phyloP scores from a whole-genome alignment of 1,140 invertebrate genomes.

The Euwallacea fornicatus region DNA sequence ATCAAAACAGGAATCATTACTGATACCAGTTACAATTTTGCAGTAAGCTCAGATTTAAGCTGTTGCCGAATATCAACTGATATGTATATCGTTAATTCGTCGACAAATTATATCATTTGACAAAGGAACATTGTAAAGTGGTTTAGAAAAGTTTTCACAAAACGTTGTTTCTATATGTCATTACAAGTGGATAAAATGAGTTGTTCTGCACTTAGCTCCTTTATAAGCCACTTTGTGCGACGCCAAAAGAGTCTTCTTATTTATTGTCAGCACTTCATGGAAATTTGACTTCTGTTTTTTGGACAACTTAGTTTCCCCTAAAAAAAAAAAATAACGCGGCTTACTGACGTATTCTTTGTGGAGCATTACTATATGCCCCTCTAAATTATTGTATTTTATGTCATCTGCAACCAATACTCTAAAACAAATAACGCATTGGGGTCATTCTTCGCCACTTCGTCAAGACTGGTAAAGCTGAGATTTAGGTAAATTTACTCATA shows the following conservation, averaged over 20 bases:
- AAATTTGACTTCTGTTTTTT: background rate
- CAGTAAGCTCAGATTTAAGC: background rate
- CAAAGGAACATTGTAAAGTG: slow-evolving; percentile 10
- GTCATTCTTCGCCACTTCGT: slow-evolving; percentile 26
- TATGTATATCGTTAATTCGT: slow-evolving; percentile 29
- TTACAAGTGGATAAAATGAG: slow-evolving; percentile 8
- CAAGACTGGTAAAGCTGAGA: slow-evolving; percentile 18
- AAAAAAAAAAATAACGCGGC: slow-evolving; percentile 7
- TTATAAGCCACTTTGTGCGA: slow-evolving; percentile 2
- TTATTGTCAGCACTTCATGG: slow-evolving; percentile 5
- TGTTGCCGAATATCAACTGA: slow-evolving; percentile 22
- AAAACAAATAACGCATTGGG: slow-evolving; percentile 27
- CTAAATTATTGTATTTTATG: slow-evolving; percentile 24
- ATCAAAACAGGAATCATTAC: slow-evolving; percentile 25
- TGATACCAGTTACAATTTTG: background rate
- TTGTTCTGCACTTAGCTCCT: background rate
- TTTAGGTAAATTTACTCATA: slow-evolving; percentile 13
- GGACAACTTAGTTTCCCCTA: too few species aligned
- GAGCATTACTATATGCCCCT: slow-evolving; percentile 23
- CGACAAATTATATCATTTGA: background rate
- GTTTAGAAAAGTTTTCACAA: slow-evolving; percentile 31
- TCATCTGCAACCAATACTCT: slow-evolving; percentile 30
- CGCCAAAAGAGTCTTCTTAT: background rate
- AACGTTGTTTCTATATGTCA: background rate
- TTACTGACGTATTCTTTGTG: slow-evolving; percentile 10